These are phyloP conservation scores for Ctenopoma multispine DNA, from an alignment of 2,797 vertebrate species.

Conservation along the genomic window DNA sequence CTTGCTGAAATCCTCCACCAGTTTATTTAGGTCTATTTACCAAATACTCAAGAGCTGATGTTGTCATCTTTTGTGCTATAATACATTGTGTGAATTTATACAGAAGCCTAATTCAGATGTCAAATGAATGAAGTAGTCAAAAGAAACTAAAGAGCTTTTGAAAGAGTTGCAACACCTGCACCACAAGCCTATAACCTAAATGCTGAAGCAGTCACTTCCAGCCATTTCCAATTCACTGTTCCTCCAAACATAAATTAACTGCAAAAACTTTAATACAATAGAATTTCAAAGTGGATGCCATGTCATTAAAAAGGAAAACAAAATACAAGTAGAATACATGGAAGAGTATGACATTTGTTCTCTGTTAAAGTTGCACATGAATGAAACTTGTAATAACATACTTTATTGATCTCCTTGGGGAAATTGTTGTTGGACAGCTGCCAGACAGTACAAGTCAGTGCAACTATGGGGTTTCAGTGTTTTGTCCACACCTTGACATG, in stretches of 20 bases:
- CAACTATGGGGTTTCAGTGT: no score
- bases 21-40: constrained; percentile 3
- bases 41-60: background rate
- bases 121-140: background rate
- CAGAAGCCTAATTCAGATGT: constrained; percentile 3
- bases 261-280: no score
- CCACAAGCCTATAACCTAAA: no score
- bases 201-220: no score
- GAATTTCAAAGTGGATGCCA: background rate
- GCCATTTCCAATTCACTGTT: no score
- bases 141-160: background rate
- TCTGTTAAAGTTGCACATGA: background rate
- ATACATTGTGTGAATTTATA: background rate
- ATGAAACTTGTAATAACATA: background rate
- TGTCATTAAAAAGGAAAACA: background rate
- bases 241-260: no score
- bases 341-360: background rate
- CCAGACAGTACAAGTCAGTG: no score
- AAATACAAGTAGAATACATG: background rate
- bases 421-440: no score
- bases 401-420: no score
- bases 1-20: background rate
- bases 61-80: background rate
- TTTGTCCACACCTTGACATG: no score
- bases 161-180: background rate